Conservation (phyloP, 2,113 vertebrate species). For the Halcyon senegalensis region DNA sequence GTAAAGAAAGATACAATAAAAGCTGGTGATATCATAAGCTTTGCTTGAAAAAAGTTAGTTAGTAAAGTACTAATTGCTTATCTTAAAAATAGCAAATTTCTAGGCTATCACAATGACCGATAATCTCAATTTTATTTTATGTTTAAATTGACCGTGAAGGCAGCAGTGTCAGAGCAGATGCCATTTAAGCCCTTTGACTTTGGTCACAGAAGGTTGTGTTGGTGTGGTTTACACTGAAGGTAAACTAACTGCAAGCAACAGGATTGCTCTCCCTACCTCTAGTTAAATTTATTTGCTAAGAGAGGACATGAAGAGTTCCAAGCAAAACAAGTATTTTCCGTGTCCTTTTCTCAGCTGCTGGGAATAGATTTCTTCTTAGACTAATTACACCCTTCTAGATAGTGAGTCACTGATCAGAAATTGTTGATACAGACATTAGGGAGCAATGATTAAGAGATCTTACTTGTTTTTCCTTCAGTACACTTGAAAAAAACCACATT, state of each 20-base stretch:
- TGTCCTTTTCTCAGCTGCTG: background rate
- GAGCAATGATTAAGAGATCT: background rate
- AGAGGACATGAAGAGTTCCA: background rate
- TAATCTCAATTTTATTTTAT: background rate
- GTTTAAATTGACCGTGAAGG: background rate
- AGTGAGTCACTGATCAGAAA: background rate
- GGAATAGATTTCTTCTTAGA: background rate
- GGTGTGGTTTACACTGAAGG: background rate
- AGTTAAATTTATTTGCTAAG: background rate
- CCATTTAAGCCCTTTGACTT: background rate
- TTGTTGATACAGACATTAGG: background rate
- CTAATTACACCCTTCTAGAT: background rate
- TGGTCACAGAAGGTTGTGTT: background rate
- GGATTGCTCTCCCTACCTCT: background rate
- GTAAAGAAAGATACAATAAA: background rate
- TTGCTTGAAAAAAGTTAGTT: background rate
- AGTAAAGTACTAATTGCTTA: background rate
- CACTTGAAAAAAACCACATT: background rate
- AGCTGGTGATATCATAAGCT: background rate
- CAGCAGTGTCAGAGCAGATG: background rate
- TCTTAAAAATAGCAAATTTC: background rate
- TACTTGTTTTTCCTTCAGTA: background rate
- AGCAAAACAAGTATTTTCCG: background rate
- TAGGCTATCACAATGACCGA: background rate
- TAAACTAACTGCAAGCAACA: background rate